phyloP scores from a whole-genome alignment of 2,888 invertebrate genomes.

The Hanleya hanleyi region DNA sequence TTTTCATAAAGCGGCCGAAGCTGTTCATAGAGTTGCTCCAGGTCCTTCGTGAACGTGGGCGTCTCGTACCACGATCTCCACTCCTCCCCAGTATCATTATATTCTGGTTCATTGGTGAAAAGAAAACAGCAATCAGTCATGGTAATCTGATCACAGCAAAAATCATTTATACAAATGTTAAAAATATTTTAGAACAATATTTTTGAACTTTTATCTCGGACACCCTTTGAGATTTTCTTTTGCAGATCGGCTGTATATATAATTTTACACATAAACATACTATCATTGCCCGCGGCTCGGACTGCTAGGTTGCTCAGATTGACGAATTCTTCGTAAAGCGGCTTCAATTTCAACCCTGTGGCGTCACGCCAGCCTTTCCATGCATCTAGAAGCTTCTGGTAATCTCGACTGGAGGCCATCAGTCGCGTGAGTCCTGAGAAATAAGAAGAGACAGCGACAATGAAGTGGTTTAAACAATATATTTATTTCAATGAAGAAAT shows the following conservation, averaged over 20 bases:
- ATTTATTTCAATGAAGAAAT: too few species aligned
- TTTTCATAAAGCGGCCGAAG: constrained; percentile 85
- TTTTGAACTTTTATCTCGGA: too few species aligned
- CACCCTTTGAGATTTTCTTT: too few species aligned
- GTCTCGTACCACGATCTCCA: constrained; percentile 52
- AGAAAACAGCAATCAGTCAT: too few species aligned
- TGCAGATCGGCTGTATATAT: too few species aligned
- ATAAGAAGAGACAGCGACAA: too few species aligned
- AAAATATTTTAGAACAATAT: too few species aligned
- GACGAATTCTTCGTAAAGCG: constrained; percentile 85
- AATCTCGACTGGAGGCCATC: constrained; percentile 75
- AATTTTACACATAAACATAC: too few species aligned
- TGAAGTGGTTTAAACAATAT: too few species aligned
- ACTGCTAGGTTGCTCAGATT: constrained; percentile 86
- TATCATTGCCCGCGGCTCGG: constrained; percentile 79
- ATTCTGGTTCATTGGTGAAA: too few species aligned
- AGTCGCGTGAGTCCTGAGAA: not conserved
- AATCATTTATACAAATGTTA: too few species aligned
- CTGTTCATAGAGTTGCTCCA: constrained; percentile 75
- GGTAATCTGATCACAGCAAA: too few species aligned
- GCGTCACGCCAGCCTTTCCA: constrained; percentile 88
- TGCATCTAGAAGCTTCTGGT: constrained; percentile 83
- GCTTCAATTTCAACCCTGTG: constrained; percentile 83
- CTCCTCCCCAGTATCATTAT: not conserved
- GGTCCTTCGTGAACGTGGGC: constrained; percentile 78